Evolutionary conservation across 1,140 invertebrate genomes (phyloP).

Genomic region (Drosophila quadrilineata): DNA sequence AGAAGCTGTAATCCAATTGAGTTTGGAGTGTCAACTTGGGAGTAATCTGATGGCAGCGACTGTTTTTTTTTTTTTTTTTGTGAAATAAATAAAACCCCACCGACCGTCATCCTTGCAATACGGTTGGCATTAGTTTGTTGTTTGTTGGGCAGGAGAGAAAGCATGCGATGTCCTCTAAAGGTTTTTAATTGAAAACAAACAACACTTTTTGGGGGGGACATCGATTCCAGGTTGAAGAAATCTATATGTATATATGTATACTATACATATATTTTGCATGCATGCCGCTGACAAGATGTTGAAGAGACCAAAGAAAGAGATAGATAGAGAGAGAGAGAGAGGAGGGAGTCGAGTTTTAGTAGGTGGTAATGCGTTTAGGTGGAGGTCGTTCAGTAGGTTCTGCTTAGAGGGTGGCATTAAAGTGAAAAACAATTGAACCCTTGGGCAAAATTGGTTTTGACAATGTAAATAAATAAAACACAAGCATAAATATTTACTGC

Average conservation of each 20-base stretch:
- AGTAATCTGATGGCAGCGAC: conserved; percentile 36
- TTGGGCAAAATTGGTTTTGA: conserved; percentile 79
- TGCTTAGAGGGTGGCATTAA: conserved; percentile 56
- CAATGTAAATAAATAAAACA: conserved; percentile 80
- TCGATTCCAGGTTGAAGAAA: not conserved
- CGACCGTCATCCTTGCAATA: not conserved
- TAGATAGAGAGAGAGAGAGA: too few relatives aligned
- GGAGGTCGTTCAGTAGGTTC: not conserved
- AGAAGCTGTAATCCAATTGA: conserved; percentile 45
- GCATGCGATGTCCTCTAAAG: conserved; percentile 10
- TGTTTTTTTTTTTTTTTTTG: too few relatives aligned
- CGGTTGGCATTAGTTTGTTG: conserved; percentile 15
- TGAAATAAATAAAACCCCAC: too few relatives aligned
- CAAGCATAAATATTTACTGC: conserved; percentile 80
- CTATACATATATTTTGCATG: conserved; percentile 67
- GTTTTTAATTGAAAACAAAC: conserved; percentile 78
- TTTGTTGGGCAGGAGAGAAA: not conserved
- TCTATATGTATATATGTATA: conserved; percentile 14
- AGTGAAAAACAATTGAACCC: conserved; percentile 80
- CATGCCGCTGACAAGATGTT: conserved; percentile 70
- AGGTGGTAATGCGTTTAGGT: not conserved
- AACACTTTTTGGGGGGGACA: conserved; percentile 64
- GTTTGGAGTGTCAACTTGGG: conserved; percentile 40
- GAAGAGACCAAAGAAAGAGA: too few relatives aligned
- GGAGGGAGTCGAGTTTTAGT: too few relatives aligned